Evolutionary conservation across 2,797 vertebrate genomes (phyloP).

Genomic region (Rhadinocentrus ornatus): DNA sequence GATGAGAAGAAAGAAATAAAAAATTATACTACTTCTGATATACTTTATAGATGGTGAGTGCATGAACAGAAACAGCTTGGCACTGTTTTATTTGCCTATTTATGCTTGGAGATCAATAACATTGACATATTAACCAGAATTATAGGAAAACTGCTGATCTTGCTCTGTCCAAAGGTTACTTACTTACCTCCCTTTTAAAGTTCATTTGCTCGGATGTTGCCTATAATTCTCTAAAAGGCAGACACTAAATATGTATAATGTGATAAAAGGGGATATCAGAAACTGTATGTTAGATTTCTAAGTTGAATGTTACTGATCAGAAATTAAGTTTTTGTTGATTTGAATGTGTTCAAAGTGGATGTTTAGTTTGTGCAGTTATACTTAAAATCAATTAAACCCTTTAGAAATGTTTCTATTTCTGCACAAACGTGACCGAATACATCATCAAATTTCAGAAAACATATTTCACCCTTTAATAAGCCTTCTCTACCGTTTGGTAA

Average conservation of each 20-base stretch:
- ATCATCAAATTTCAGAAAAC: background rate
- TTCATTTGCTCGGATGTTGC: background rate
- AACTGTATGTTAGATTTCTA: background rate
- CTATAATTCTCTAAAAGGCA: background rate
- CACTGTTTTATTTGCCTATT: slow-evolving; percentile 1
- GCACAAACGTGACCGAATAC: background rate
- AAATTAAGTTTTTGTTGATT: background rate
- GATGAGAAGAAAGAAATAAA: background rate
- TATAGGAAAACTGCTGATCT: background rate
- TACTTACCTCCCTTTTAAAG: background rate
- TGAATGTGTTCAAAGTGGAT: slow-evolving; percentile 9
- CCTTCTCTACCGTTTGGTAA: too few relatives aligned
- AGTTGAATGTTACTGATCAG: background rate
- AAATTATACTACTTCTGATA: background rate
- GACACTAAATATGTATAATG: background rate
- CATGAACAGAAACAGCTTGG: background rate
- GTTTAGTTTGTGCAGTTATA: background rate
- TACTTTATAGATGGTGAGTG: background rate
- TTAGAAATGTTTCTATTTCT: background rate
- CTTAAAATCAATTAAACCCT: background rate
- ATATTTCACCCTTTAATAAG: too few relatives aligned
- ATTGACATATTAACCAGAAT: background rate
- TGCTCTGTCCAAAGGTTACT: slow-evolving; percentile 4
- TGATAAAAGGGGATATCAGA: background rate
- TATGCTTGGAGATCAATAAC: background rate